Conservation (phyloP, 2,888 invertebrate genomes). For the Imbricaverruca yamaguchii region DNA sequence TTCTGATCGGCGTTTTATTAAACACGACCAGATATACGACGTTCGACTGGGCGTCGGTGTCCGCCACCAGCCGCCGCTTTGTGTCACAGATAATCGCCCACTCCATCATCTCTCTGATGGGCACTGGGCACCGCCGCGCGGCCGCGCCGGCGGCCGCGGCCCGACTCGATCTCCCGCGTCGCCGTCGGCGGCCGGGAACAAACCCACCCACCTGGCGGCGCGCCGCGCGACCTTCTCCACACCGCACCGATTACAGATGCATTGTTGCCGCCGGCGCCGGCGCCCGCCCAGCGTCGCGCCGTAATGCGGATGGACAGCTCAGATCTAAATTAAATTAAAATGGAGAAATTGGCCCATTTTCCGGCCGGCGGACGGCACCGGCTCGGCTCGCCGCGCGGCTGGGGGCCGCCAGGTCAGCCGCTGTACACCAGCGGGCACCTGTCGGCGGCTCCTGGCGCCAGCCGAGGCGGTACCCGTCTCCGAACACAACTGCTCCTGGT, state of each 20-base stretch:
- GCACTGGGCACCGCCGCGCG: background rate
- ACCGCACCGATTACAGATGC: constrained; percentile 1
- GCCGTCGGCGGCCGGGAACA: background rate
- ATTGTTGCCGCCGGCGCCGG: background rate
- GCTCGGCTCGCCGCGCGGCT: too few relatives aligned
- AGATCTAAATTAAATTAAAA: constrained; percentile 11
- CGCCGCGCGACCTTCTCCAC: background rate
- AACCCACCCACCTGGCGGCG: background rate
- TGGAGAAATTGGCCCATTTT: background rate
- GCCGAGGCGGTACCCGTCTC: too few relatives aligned
- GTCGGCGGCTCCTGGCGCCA: too few relatives aligned
- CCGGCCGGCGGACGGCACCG: background rate
- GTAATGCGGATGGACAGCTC: background rate
- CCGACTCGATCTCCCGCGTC: background rate
- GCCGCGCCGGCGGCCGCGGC: background rate
- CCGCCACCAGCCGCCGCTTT: background rate
- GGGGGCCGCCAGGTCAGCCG: too few relatives aligned
- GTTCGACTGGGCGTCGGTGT: background rate
- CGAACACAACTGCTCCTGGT: too few relatives aligned
- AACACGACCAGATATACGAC: background rate
- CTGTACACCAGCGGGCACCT: too few relatives aligned
- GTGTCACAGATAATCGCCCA: background rate
- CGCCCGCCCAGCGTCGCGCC: background rate
- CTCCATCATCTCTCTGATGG: background rate
- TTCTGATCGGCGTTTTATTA: background rate